Evolutionary conservation across 2,797 vertebrate genomes (phyloP), one percentile per base, ranked within the genome.

Genomic region (Argyrosomus regius): DNA sequence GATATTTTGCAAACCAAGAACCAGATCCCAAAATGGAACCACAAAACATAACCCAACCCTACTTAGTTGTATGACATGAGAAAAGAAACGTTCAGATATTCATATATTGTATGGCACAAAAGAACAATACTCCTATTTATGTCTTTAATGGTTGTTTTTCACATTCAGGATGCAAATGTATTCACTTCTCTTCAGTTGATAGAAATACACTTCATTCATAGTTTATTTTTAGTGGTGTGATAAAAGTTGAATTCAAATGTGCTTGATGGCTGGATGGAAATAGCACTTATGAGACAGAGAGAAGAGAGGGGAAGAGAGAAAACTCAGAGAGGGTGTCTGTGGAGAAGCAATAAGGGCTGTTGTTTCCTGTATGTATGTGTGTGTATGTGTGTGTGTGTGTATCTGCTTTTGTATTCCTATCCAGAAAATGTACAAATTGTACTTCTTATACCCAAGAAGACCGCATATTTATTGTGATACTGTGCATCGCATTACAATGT

Each of bases 221-320:
- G 56, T 50, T 68, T 73, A 73, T 73, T 72, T 73, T 77, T 45
- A 68, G 62, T 6, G 2, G 22, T 48, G 41, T 48, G 26, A 22
- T n/a, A 35, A 54, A 35, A 45, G 22, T 41, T 28, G 35, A 70
- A 60, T 59, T 64, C 5, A 75, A 75, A 75, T 59, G 50, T 54
- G 58, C 26, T 52, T 49, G 60, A 70, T 50, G 49, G 68, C 54
- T 46, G 41, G 45, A 64, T 66, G 61, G 41, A 60, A 72, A 81
- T 8, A 56, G 49, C 41, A 28, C 41, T 62, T 16, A 26, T 14
- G 9, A 80, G 50, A 31, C 18, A 28, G 43, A 78, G 65, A 50
- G 48, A 52, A 10, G 65, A 62, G 57, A 61, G 54, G 20, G 12
- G 3, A 22, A 54, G 5, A 7, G 24, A 41, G 45, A 43, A n/a